Evolutionary conservation across 1,140 invertebrate genomes (phyloP), one percentile per base, ranked within the genome.

Genomic region (Cyphomyrmex costatus): DNA sequence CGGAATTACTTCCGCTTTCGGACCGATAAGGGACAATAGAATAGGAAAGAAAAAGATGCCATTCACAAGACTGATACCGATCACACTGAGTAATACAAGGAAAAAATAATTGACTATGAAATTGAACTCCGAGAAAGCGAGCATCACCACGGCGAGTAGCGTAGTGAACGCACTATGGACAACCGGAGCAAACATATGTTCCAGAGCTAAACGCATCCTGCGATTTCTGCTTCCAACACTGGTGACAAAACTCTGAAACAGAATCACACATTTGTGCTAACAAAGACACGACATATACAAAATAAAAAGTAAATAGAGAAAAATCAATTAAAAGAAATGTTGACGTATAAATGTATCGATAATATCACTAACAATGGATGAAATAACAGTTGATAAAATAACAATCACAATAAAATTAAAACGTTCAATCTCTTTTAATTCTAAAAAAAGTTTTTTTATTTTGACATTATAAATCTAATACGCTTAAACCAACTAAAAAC

Each of bases 101-200:
- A 99, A 99, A 94, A 99, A 99, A 95, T 99, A 98, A 88, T 97
- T 97, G 53, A 98, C 97, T 78, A 99, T 98, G 94, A 99, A 99
- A 90, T 99, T 98, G 94, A 99, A 99, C 87, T 99, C 98, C 42
- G 98, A 99, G 79, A 98, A 98, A 2, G 97, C 98, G 42, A 99
- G 95, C 97, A 99, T 97, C n/a, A 96, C 95, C 3, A 99, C 97
- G 0, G 98, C 98, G 46, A 99, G 94, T 0, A 98, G 95, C 0
- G 98, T 98, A 2, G 98, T 98, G 0, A 98, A 93, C 12, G 97
- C 98, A 7, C 98, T 98, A 92, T 99, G 98, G 46, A 98, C 94
- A n/a, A 99, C 96, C 0, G 98, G 98, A 51, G 98, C 97, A 91
- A 98, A 96, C 94, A 98, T 98, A 90, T 98, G 96, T 92, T 99